Evolutionary conservation across 2,888 invertebrate genomes (phyloP).

Genomic region (Crocallis elinguaria): DNA sequence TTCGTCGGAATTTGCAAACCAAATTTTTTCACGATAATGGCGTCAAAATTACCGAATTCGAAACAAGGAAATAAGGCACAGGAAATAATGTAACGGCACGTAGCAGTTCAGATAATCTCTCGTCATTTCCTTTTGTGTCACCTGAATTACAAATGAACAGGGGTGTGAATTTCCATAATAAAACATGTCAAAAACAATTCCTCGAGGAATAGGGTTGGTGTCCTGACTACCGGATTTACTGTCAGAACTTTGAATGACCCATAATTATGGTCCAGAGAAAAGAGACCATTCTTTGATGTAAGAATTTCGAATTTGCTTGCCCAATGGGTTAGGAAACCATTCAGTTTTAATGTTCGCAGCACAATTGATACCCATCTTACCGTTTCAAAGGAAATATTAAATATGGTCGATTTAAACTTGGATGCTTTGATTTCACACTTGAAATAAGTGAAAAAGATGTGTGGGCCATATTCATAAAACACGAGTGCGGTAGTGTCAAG

Average conservation of each 20-base stretch:
- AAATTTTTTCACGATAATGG: background rate
- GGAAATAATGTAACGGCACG: constrained; percentile 1
- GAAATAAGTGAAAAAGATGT: too few species aligned
- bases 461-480: too few species aligned
- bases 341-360: background rate
- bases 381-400: background rate
- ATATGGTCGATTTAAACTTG: too few species aligned
- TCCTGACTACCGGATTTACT: background rate
- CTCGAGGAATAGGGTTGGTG: background rate
- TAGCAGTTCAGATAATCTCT: constrained; percentile 5
- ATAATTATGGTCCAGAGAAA: background rate
- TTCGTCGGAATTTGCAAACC: constrained; percentile 3
- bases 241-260: background rate
- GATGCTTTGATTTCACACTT: too few species aligned
- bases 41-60: background rate
- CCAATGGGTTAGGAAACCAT: constrained; percentile 10
- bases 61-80: background rate
- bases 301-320: constrained; percentile 6
- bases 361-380: background rate
- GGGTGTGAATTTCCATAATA: background rate
- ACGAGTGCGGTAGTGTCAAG: too few species aligned
- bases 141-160: background rate
- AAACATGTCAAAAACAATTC: background rate
- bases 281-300: constrained; percentile 15
- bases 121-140: background rate